Percentiles rank a stretch among this genome's conserved stretches.
Conservation (phyloP, 2,113 vertebrate species). For the Camelus bactrianus region DNA sequence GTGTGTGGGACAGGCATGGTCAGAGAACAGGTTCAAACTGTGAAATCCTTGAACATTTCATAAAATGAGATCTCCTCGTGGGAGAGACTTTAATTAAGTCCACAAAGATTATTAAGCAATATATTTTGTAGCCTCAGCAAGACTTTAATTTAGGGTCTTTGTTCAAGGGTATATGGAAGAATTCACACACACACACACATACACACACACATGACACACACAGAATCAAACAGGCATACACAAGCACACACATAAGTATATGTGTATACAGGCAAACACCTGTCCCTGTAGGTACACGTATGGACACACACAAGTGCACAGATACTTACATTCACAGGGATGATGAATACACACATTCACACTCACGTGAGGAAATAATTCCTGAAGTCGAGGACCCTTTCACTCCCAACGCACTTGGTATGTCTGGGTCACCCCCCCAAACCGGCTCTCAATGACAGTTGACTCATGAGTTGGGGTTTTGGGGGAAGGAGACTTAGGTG, state of each 20-base stretch:
- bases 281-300: background rate
- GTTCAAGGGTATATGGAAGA: background rate
- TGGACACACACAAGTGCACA: background rate
- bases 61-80: background rate
- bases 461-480: background rate
- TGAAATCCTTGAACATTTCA: background rate
- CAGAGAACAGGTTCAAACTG: background rate
- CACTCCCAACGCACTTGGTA: background rate
- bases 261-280: background rate
- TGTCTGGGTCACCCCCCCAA: background rate
- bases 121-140: background rate
- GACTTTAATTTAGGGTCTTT: slow-evolving; percentile 29
- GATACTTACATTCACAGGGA: background rate
- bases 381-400: background rate
- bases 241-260: background rate
- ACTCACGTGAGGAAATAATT: background rate
- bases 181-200: background rate
- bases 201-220: background rate
- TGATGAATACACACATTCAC: background rate
- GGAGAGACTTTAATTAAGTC: slow-evolving; percentile 15
- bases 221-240: background rate
- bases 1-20: background rate
- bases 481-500: background rate
- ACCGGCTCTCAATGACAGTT: background rate
- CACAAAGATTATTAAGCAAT: background rate